Conservation (phyloP, 2,888 invertebrate species). For the Tetragnatha montana region DNA sequence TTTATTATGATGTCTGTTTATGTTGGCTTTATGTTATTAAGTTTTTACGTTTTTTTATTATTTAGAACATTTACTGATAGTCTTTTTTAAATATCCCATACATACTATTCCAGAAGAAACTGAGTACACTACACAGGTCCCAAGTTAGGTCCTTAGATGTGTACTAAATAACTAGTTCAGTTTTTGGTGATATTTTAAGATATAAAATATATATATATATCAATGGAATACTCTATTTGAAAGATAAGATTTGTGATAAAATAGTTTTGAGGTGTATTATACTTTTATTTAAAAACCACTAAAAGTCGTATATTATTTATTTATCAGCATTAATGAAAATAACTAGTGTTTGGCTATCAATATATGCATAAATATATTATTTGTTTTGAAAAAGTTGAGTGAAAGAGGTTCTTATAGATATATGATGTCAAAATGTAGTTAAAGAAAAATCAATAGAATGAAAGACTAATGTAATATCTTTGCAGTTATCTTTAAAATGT, state of each 20-base stretch:
- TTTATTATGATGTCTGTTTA: background rate
- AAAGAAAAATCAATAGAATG: constrained; percentile 26
- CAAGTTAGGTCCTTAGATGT: background rate
- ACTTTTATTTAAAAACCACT: background rate
- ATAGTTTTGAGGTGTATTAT: background rate
- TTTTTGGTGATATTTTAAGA: background rate
- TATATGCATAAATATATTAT: background rate
- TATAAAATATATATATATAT: background rate
- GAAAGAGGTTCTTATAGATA: constrained; percentile 3
- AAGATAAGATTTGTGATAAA: background rate
- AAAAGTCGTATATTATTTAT: background rate
- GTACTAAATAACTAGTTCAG: background rate
- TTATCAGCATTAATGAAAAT: background rate
- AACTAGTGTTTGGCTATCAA: background rate
- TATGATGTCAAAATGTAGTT: constrained; percentile 41
- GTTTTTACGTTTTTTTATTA: background rate
- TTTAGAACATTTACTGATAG: background rate
- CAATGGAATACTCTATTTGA: background rate
- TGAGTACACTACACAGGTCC: background rate
- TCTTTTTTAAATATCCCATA: background rate
- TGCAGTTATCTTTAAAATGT: background rate
- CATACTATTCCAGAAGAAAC: background rate
- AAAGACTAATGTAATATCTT: background rate
- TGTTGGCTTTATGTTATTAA: background rate
- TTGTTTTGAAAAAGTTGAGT: background rate